Conservation (phyloP, 92 coral and sea anemone species). For the Phenganax stokvisi region DNA sequence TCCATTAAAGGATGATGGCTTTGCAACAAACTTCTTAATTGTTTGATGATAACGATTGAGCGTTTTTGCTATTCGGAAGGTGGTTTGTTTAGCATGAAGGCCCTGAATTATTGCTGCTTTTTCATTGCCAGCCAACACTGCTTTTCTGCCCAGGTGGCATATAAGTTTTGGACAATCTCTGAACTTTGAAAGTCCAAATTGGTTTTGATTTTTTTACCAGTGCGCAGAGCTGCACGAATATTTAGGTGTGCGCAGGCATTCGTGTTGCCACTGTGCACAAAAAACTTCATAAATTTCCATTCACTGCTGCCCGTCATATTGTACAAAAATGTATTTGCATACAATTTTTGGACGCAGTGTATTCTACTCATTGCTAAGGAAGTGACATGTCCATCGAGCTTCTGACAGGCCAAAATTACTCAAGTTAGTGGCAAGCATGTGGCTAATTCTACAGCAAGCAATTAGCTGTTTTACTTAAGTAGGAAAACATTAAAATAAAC, state of each 20-base stretch:
- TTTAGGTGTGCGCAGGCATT: background rate
- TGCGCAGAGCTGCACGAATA: constrained; percentile 4
- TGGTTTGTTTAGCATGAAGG: too few species aligned
- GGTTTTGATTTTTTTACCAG: background rate
- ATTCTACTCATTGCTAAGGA: background rate
- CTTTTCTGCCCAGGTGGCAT: background rate
- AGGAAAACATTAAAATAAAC: too few species aligned
- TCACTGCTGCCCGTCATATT: too few species aligned
- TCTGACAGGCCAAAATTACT: too few species aligned
- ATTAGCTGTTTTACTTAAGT: too few species aligned
- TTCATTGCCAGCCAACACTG: too few species aligned
- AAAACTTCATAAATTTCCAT: too few species aligned
- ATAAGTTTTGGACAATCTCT: background rate
- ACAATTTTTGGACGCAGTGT: constrained; percentile 14
- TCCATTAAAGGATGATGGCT: constrained; percentile 10
- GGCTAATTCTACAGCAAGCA: too few species aligned
- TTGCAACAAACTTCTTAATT: constrained; percentile 1
- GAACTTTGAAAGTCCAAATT: background rate
- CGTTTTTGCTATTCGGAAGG: background rate
- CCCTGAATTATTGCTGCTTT: too few species aligned
- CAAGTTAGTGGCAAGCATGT: too few species aligned
- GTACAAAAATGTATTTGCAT: background rate
- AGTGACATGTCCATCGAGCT: too few species aligned
- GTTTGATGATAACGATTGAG: constrained; percentile 2
- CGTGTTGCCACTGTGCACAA: background rate